Conservation (phyloP, 2,888 invertebrate species). For the Drosophila rellima region DNA sequence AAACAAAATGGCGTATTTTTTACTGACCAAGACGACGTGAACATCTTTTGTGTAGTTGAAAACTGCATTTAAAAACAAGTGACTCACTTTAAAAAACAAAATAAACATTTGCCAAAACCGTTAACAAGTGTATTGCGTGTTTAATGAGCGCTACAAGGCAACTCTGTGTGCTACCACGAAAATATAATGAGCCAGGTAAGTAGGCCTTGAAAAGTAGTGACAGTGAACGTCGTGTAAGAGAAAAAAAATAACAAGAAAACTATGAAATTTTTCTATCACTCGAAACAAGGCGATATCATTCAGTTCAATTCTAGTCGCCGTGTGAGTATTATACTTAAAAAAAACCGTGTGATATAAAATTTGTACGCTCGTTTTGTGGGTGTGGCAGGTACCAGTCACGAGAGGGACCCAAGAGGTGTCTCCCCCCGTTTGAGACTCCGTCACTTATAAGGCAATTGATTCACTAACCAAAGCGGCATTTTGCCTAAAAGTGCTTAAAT, state of each 20-base stretch:
- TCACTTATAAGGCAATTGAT: conserved; percentile 41
- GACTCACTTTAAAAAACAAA: conserved; percentile 47
- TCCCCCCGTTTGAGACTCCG: conserved; percentile 65
- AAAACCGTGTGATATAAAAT: conserved; percentile 52
- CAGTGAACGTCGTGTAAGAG: conserved; percentile 71
- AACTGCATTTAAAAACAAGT: conserved; percentile 76
- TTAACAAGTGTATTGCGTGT: conserved; percentile 78
- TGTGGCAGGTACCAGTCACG: conserved; percentile 71
- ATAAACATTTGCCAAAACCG: conserved; percentile 62
- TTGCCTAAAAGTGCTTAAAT: conserved; percentile 62
- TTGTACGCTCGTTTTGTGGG: conserved; percentile 67
- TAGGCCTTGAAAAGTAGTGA: conserved; percentile 76
- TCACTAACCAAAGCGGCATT: conserved; percentile 49
- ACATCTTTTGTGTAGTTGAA: conserved; percentile 73
- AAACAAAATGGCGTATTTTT: conserved; percentile 83
- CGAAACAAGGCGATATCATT: conserved; percentile 71
- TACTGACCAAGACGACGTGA: conserved; percentile 71
- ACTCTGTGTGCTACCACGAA: conserved; percentile 81
- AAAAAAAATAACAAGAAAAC: conserved; percentile 70
- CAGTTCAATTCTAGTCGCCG: conserved; percentile 69
- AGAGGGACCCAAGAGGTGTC: conserved; percentile 65
- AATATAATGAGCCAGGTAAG: conserved; percentile 86
- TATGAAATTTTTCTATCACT: conserved; percentile 66
- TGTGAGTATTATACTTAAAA: conserved; percentile 62
- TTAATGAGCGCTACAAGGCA: conserved; percentile 84